Percentiles rank a stretch among this genome's conserved stretches.
Evolutionary conservation across 2,113 vertebrate genomes (phyloP).

Genomic region (Tringa solitaria): DNA sequence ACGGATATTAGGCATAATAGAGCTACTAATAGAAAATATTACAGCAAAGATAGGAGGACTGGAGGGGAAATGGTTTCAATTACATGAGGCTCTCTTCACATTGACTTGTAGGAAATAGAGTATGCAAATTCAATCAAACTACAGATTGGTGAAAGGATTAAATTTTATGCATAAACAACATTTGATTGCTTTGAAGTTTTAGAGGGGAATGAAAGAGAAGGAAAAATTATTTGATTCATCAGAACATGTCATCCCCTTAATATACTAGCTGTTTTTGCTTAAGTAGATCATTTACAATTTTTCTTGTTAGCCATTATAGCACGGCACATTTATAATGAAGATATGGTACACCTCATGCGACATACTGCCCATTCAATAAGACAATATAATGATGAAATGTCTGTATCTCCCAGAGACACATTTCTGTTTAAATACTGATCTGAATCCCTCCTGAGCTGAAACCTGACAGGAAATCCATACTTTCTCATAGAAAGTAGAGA

Average conservation of each 20-base stretch:
- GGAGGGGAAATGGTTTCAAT: constrained; percentile 70
- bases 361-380: background rate
- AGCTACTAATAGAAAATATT: constrained; percentile 70
- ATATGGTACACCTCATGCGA: background rate
- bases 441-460: background rate
- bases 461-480: background rate
- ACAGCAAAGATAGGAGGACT: constrained; percentile 58
- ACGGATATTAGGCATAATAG: constrained; percentile 71
- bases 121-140: constrained; percentile 77
- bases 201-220: constrained; percentile 39
- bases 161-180: constrained; percentile 72
- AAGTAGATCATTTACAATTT: constrained; percentile 25
- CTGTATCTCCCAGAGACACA: background rate
- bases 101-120: constrained; percentile 70
- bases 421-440: background rate
- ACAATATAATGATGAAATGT: background rate
- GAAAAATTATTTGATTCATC: constrained; percentile 59
- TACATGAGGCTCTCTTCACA: constrained; percentile 59
- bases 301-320: background rate
- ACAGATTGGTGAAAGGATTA: constrained; percentile 72
- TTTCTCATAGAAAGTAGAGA: background rate
- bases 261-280: constrained; percentile 4
- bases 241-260: constrained; percentile 41
- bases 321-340: background rate
- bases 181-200: constrained; percentile 72